phyloP scores from a whole-genome alignment of 2,797 vertebrate genomes.

The Urocyon cinereoargenteus region DNA sequence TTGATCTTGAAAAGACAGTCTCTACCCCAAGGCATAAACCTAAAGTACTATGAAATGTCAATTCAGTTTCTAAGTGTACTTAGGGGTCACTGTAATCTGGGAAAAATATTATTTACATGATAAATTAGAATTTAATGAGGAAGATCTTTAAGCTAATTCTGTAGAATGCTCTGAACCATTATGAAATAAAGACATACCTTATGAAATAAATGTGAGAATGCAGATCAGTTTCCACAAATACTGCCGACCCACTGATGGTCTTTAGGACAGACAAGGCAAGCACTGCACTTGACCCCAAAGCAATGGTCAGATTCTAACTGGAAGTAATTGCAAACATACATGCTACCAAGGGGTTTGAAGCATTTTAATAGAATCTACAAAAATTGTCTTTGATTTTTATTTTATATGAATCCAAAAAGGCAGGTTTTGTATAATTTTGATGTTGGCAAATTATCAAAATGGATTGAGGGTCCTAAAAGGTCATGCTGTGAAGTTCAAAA shows the following conservation, averaged over 20 bases:
- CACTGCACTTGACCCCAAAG: neutral
- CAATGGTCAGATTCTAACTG: neutral
- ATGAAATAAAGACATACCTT: neutral
- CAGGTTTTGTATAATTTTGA: neutral
- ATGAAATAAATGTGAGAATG: neutral
- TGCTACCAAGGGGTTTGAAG: neutral
- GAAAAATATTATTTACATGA: neutral
- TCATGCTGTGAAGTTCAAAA: neutral
- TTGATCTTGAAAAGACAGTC: neutral
- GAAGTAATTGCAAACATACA: neutral
- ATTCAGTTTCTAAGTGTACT: neutral
- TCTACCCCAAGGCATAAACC: neutral
- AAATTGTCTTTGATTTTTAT: neutral
- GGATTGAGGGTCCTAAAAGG: neutral
- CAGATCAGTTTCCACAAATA: neutral
- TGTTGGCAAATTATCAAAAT: neutral
- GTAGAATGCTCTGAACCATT: neutral
- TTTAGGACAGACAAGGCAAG: neutral
- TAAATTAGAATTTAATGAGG: neutral
- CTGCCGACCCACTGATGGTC: neutral
- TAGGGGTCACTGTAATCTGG: neutral
- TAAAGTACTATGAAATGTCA: neutral
- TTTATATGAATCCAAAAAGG: neutral
- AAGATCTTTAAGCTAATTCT: neutral
- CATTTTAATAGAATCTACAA: neutral